Evolutionary conservation across 2,888 invertebrate genomes (phyloP), one percentile per base, ranked within the genome.

Genomic region (Melieria picta): DNA sequence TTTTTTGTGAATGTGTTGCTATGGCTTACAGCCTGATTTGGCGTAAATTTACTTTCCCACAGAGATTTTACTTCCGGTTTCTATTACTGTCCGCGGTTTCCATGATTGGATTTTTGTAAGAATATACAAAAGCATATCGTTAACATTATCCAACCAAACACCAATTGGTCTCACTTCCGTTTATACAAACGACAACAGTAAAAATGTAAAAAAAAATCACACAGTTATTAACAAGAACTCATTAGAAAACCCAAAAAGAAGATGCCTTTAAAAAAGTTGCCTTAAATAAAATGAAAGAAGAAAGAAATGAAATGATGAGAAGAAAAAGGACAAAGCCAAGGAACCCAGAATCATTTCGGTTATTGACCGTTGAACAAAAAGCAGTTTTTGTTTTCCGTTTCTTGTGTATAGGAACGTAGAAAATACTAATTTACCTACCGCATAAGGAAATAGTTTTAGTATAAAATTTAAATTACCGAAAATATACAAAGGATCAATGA

Each of bases 241-340:
- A 45, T 48, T 47, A 70, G 46, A 61, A 47, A 52, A 65, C 46
- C 48, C 48, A 60, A 61, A 61, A 61, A 60, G 61, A 71, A 84
- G 83, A 82, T 86, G 85, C 85, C 85, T 85, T 85, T 81, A 78
- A 83, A 84, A 82, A 79, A 81, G 85, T 83, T 85, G 85, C 85
- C 85, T 85, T 85, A 86, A 80, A 69, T 60, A 42, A 50, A 64
- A 58, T 47, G 56, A 30, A 61, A 46, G 50, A 73, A 66, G 60
- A 63, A 63, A 43, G 50, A 11, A 55, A 71, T n/a, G 50, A 11
- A 55, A 71, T n/a, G 62, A 10, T 13, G 7, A 55, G 69, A 30
- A 71, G 42, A 50, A 73, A n/a, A 46, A 42, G 46, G 58, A 68
- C 47, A 66, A 71, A 72, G 67, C 63, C 50, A 55, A 43, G 52